A percentile compares a stretch with the other conserved stretches of the same genome.
phyloP scores from a whole-genome alignment of 2,888 invertebrate genomes.

The Rhagonycha fulva region DNA sequence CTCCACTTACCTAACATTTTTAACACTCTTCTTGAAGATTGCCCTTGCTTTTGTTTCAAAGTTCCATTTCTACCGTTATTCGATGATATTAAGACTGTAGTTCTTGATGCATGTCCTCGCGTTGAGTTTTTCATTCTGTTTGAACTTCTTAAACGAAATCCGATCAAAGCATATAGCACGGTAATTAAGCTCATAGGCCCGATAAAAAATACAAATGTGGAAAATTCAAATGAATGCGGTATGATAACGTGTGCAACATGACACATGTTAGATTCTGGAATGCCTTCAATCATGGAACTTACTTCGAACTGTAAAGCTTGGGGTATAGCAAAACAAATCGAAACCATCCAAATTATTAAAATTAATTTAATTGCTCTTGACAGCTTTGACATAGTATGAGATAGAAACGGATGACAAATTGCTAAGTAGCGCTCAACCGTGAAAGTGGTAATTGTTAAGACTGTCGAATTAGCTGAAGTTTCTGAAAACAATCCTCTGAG shows the following conservation, averaged over 20 bases:
- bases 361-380: constrained; percentile 84
- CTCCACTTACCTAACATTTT: constrained; percentile 76
- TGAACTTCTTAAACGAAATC: constrained; percentile 70
- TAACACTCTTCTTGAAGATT: constrained; percentile 63
- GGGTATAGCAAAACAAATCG: constrained; percentile 74
- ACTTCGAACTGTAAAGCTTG: constrained; percentile 64
- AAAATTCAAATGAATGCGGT: constrained; percentile 77
- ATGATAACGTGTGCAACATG: constrained; percentile 61
- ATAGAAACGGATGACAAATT: constrained; percentile 69
- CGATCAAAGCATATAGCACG: constrained; percentile 79
- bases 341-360: constrained; percentile 77
- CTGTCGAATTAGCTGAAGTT: constrained; percentile 78
- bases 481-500: constrained; percentile 79
- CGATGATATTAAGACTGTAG: neutral
- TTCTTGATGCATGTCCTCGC: constrained; percentile 15
- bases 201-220: constrained; percentile 82
- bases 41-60: constrained; percentile 33
- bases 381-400: constrained; percentile 86
- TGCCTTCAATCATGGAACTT: constrained; percentile 47
- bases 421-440: constrained; percentile 73
- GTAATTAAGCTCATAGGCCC: constrained; percentile 86
- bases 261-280: constrained; percentile 52
- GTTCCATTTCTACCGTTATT: constrained; percentile 18
- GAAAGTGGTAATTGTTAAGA: constrained; percentile 70
- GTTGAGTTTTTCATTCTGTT: constrained; percentile 56